phyloP scores from a whole-genome alignment of 2,888 invertebrate genomes.

The Aphidius colemani region DNA sequence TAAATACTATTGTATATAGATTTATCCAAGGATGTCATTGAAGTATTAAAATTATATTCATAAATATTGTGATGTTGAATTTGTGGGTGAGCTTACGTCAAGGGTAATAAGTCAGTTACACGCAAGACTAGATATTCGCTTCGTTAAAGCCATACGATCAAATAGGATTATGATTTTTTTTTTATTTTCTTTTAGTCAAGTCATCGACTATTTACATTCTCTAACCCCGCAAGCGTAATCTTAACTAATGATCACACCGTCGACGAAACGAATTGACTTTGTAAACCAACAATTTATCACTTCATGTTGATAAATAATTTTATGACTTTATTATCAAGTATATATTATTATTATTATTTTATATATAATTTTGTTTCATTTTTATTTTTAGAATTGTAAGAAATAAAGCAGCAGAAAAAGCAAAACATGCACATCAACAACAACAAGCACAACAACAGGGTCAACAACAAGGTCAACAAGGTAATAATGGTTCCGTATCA shows the following conservation, averaged over 20 bases:
- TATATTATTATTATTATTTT: neutral
- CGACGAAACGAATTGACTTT: conserved; percentile 4
- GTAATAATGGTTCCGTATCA: conserved; percentile 65
- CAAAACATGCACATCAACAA: conserved; percentile 87
- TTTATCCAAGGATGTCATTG: neutral
- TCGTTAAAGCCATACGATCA: conserved; percentile 19
- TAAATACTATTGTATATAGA: neutral
- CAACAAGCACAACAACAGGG: conserved; percentile 70
- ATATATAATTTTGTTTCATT: conserved; percentile 18
- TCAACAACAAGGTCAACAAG: conserved; percentile 61
- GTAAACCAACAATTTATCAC: neutral
- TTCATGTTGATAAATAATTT: neutral
- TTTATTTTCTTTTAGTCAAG: neutral
- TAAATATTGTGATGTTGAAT: conserved; percentile 12
- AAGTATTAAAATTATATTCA: conserved; percentile 2
- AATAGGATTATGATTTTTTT: conserved; percentile 16
- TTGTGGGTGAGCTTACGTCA: conserved; percentile 37
- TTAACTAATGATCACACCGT: conserved; percentile 45
- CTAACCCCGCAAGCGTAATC: conserved; percentile 39
- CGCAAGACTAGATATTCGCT: conserved; percentile 25
- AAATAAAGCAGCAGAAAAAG: conserved; percentile 96
- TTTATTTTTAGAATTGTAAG: conserved; percentile 80
- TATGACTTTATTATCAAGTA: neutral
- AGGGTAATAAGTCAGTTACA: conserved; percentile 42
- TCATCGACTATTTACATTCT: conserved; percentile 24